phyloP scores from a whole-genome alignment of 1,140 invertebrate species.

The Diplogasteroides magnus region DNA sequence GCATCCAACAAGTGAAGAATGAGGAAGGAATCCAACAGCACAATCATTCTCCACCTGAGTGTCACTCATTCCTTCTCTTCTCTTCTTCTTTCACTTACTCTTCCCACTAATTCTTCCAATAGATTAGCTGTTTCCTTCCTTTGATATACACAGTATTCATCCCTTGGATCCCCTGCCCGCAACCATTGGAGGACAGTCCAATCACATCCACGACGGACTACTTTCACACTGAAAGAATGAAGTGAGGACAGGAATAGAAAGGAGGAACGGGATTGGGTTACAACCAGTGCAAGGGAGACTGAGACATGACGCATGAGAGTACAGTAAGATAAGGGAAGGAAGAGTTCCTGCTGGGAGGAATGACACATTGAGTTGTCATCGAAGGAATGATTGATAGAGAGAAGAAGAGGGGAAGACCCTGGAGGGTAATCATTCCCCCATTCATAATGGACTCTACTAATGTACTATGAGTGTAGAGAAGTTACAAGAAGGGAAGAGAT shows the following conservation, averaged over 20 bases:
- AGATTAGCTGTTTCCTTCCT: conserved; percentile 35
- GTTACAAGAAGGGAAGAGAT: too few relatives aligned
- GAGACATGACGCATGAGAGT: neutral
- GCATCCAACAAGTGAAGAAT: conserved; percentile 32
- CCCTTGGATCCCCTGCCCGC: conserved; percentile 20
- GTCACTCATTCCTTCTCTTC: too few relatives aligned
- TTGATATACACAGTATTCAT: conserved; percentile 36
- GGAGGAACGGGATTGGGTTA: too few relatives aligned
- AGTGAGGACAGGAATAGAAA: too few relatives aligned
- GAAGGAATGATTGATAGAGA: conserved; percentile 20
- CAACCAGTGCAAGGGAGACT: neutral
- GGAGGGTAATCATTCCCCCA: too few relatives aligned
- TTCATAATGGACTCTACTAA: too few relatives aligned
- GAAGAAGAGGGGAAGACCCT: too few relatives aligned
- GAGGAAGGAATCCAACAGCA: conserved; percentile 4
- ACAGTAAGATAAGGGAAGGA: neutral
- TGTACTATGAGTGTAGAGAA: too few relatives aligned
- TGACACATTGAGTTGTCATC: neutral
- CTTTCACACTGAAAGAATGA: conserved; percentile 35
- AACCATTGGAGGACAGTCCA: conserved; percentile 35
- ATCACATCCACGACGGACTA: conserved; percentile 26
- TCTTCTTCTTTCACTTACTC: too few relatives aligned
- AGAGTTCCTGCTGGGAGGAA: neutral
- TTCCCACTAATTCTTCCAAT: conserved; percentile 34
- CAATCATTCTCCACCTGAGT: neutral